These are phyloP conservation scores for Julus scanicus DNA, from an alignment of 2,888 invertebrate species.

Conservation along the genomic window DNA sequence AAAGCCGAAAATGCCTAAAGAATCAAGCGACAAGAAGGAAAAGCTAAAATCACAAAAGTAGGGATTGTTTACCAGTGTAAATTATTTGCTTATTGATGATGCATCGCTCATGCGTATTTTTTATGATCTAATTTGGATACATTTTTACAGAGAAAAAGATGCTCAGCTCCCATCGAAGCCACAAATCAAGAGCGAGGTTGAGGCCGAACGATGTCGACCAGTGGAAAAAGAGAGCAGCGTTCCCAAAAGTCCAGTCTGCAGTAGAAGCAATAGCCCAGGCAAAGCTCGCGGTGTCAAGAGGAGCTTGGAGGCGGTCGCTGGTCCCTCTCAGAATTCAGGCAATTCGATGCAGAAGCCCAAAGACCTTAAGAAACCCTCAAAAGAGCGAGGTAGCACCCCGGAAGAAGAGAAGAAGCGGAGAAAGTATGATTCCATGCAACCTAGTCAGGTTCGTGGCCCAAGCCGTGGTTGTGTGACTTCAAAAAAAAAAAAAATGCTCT, in stretches of 20 bases:
- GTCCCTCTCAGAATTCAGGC: neutral
- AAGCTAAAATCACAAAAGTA: neutral
- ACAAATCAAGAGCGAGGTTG: neutral
- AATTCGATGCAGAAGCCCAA: slow-evolving; percentile 8
- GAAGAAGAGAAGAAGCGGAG: slow-evolving; percentile 36
- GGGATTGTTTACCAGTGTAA: neutral
- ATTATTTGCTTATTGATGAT: neutral
- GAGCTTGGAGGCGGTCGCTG: neutral
- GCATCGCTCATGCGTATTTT: neutral
- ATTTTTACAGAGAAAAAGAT: neutral
- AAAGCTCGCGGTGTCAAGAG: neutral
- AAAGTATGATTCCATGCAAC: neutral
- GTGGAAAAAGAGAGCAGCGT: neutral
- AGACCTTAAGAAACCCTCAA: neutral
- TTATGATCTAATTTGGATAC: neutral
- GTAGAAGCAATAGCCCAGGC: neutral
- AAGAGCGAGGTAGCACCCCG: neutral
- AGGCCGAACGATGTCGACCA: slow-evolving; percentile 22
- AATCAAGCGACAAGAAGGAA: neutral
- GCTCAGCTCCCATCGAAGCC: neutral
- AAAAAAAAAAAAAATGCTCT: too few relatives aligned
- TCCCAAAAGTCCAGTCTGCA: neutral
- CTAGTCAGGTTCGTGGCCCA: slow-evolving; percentile 49
- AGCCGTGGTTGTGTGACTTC: too few relatives aligned
- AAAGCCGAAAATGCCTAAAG: neutral